Conservation (phyloP, 2,888 invertebrate genomes). For the Meiosimyza decipiens region DNA sequence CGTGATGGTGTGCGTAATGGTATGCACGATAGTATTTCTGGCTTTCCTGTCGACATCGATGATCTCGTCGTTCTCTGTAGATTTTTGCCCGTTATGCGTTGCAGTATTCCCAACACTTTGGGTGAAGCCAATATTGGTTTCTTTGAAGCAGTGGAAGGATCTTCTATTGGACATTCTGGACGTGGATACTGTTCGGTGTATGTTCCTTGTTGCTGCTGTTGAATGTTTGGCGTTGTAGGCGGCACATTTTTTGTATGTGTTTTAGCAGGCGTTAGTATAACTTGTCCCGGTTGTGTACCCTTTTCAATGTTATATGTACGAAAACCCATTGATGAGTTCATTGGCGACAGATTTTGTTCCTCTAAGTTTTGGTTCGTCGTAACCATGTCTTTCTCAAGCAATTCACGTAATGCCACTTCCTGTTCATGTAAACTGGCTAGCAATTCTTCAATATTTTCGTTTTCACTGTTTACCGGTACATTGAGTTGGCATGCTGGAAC, state of each 20-base stretch:
- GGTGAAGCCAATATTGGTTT: slow-evolving; percentile 15
- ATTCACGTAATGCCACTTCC: slow-evolving; percentile 30
- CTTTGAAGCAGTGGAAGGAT: not conserved
- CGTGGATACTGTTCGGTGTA: not conserved
- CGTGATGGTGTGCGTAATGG: slow-evolving; percentile 21
- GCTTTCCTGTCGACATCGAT: not conserved
- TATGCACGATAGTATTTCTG: slow-evolving; percentile 3
- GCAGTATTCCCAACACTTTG: not conserved
- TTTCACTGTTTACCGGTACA: not conserved
- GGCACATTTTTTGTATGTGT: not conserved
- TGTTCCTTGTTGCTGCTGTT: not conserved
- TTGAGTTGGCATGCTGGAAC: not conserved
- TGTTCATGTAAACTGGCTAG: slow-evolving; percentile 29
- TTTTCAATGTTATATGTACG: slow-evolving; percentile 26
- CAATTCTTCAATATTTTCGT: not conserved
- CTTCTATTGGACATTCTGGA: not conserved
- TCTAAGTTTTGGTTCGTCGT: slow-evolving; percentile 13
- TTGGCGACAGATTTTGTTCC: not conserved
- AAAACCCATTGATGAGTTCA: not conserved
- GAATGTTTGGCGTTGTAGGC: not conserved
- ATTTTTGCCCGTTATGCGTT: not conserved
- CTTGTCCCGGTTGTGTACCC: slow-evolving; percentile 32
- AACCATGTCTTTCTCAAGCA: slow-evolving; percentile 31
- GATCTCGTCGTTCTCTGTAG: not conserved
- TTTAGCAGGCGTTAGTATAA: slow-evolving; percentile 29